Base-by-base conservation (phyloP, 2,113 vertebrate species). In the Plotosus lineatus region DNA sequence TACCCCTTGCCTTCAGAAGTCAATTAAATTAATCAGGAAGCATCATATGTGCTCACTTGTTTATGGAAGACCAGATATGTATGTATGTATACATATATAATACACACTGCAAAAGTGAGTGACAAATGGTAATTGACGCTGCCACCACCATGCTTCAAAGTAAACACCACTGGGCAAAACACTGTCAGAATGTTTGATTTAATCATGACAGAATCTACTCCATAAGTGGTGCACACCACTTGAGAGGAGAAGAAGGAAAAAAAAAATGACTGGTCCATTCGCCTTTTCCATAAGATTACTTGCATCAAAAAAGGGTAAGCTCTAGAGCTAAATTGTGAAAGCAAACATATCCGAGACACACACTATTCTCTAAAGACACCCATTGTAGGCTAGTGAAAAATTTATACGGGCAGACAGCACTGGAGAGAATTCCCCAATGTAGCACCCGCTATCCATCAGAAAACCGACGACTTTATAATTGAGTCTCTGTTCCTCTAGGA, bases 381-480 rank as follows among this genome's bases (percentile, higher is more conserved):
- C 17, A 26, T 3, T 53, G 26, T 33, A 56, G 60, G 10, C 50
- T 36, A 31, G 48, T 17, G 48, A 42, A 63, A 66, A n/a, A 11
- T 31, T 58, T 40, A 66, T 68, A 75, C 11, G 1, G 26, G 33
- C 46, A 75, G n/a, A 50, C 80, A 46, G 44, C 68, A 63, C n/a
- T n/a, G n/a, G 66, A 81, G 28, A 44, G 60, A 42, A 66, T 21
- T 68, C 72, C 80, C 72, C 75, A n/a, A 56, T 36, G 60, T 8
- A 26, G n/a, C 8, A 10, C 50, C n/a, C 72, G 11, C 46, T 40
- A n/a, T 81, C 71, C n/a, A 48, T 66, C 80, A 75, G 79, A 21
- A 68, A 66, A 60, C 15, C 36, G 58, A 68, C 60, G 33, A 17
- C 48, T 81, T 81, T 75, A 53, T 81, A 81, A 81, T 75, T 46